Conservation (phyloP, 1,140 invertebrate genomes). For the Calosoma granatense region DNA sequence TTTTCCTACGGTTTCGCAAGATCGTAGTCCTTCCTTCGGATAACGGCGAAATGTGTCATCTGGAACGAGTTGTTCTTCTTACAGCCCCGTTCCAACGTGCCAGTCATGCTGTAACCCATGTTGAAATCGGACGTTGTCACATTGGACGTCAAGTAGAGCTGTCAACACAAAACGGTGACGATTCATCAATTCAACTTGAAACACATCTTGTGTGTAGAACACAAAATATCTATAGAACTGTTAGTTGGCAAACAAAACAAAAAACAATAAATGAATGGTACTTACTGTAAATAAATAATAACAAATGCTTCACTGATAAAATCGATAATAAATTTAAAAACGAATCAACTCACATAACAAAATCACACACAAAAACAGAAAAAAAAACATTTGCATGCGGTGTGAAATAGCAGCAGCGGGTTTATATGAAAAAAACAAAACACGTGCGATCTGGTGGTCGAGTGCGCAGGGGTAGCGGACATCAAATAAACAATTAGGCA, state of each 20-base stretch:
- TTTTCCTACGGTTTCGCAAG: constrained; percentile 1
- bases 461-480: constrained; percentile 9
- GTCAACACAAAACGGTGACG: constrained; percentile 24
- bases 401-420: not conserved
- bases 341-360: not conserved
- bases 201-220: too few species aligned
- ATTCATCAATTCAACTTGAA: constrained; percentile 9
- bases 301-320: not conserved
- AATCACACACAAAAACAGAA: not conserved
- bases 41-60: constrained; percentile 77
- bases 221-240: too few species aligned
- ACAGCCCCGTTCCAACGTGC: constrained; percentile 69
- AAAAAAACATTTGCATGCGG: not conserved
- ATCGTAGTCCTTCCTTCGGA: constrained; percentile 41
- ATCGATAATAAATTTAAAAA: not conserved
- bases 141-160: constrained; percentile 67
- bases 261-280: not conserved
- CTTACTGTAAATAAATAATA: not conserved
- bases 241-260: not conserved
- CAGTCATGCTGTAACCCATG: constrained; percentile 80
- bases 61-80: constrained; percentile 66
- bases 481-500: constrained; percentile 14
- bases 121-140: constrained; percentile 73
- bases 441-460: not conserved
- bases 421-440: constrained; percentile 8